These are phyloP conservation scores for Aricia artaxerxes DNA, from an alignment of 2,888 invertebrate genomes.

Conservation along the genomic window DNA sequence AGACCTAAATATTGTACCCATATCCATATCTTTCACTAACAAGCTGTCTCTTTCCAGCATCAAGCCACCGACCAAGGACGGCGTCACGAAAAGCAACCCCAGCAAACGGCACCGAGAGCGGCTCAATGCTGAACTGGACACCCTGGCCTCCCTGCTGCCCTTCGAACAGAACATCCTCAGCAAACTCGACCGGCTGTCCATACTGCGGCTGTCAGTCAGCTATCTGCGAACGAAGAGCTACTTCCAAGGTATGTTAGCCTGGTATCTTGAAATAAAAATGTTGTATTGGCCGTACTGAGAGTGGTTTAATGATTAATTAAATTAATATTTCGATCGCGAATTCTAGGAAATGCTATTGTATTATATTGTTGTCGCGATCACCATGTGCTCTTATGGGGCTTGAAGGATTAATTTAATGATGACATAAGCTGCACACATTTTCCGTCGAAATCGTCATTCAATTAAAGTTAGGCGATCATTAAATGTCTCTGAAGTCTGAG, in stretches of 20 bases:
- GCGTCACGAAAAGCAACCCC: slow-evolving; percentile 97
- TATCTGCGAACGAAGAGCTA: slow-evolving; percentile 99
- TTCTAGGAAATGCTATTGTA: too few species aligned
- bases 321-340: too few species aligned
- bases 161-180: slow-evolving; percentile 99
- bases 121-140: slow-evolving; percentile 98
- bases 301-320: too few species aligned
- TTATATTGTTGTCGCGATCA: too few species aligned
- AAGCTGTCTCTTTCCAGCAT: slow-evolving; percentile 82
- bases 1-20: too few species aligned
- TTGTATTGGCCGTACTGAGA: slow-evolving; percentile 36
- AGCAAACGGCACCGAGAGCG: slow-evolving; percentile 99
- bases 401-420: too few species aligned
- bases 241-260: slow-evolving; percentile 93
- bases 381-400: too few species aligned
- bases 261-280: background rate
- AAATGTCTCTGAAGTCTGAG: too few species aligned
- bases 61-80: slow-evolving; percentile 96
- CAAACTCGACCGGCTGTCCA: slow-evolving; percentile 98
- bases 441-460: too few species aligned
- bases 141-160: slow-evolving; percentile 95
- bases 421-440: too few species aligned
- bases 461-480: too few species aligned
- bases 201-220: slow-evolving; percentile 97
- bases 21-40: background rate